Evolutionary conservation across 2,113 vertebrate species (phyloP).

Genomic region (Pycnonotus jocosus): DNA sequence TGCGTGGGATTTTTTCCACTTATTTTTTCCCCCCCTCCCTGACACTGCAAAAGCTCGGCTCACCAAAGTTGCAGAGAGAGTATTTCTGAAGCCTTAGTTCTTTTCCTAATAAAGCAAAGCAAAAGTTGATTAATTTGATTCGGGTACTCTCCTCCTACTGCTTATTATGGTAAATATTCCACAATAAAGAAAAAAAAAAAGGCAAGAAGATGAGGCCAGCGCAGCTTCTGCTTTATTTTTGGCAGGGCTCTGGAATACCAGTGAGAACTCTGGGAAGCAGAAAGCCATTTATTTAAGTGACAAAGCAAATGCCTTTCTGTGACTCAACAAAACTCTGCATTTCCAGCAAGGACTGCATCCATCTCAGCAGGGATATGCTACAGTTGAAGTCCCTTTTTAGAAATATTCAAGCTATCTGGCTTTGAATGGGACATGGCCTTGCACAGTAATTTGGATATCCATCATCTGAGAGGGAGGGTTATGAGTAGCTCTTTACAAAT

Average conservation of each 20-base stretch:
- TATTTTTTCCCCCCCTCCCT: too few species aligned
- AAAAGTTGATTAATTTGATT: neutral
- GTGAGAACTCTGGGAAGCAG: neutral
- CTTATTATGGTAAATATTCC: neutral
- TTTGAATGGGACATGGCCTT: neutral
- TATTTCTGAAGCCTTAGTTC: neutral
- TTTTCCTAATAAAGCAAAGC: neutral
- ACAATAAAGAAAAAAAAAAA: neutral
- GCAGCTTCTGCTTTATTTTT: neutral
- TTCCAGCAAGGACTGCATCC: neutral
- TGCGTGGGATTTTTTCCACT: too few species aligned
- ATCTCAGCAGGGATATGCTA: neutral
- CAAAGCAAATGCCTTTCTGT: neutral
- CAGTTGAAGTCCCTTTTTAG: neutral
- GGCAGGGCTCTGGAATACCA: neutral
- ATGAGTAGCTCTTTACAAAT: neutral
- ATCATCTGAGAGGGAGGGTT: neutral
- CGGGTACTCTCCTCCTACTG: neutral
- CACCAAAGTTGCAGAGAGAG: neutral
- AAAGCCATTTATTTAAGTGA: slow-evolving; percentile 15
- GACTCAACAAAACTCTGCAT: neutral
- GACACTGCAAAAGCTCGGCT: neutral
- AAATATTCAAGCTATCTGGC: neutral
- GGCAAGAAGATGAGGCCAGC: neutral
- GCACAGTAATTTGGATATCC: neutral